A percentile compares a stretch with the other conserved stretches of the same genome.
Conservation (phyloP, 2,888 invertebrate genomes). For the Heliconius aoede region DNA sequence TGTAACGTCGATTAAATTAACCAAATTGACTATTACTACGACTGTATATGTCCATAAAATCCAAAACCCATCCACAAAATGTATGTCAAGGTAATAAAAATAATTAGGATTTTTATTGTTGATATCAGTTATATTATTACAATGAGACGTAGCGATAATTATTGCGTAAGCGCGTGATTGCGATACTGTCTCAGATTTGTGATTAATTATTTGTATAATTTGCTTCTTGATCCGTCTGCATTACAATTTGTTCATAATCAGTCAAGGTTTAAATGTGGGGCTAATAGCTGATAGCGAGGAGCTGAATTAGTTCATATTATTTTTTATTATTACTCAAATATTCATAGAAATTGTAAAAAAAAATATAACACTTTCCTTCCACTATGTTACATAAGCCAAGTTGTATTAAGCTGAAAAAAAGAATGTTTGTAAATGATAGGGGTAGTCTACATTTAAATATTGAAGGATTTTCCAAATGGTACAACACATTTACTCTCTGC, state of each 20-base stretch:
- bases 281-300: not conserved
- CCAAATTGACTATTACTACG: not conserved
- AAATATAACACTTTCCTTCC: too few species aligned
- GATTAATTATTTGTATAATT: not conserved
- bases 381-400: too few species aligned
- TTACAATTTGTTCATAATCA: not conserved
- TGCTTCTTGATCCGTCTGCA: not conserved
- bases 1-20: not conserved
- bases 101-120: not conserved
- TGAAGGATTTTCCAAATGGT: too few species aligned
- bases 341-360: too few species aligned
- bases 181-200: not conserved
- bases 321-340: too few species aligned
- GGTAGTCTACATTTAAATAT: too few species aligned
- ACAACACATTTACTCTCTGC: too few species aligned
- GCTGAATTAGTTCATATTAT: too few species aligned
- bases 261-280: not conserved
- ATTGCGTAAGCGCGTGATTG: not conserved
- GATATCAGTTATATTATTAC: constrained; percentile 1
- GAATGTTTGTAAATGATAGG: too few species aligned
- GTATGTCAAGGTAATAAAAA: constrained; percentile 10
- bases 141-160: not conserved
- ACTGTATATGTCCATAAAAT: not conserved
- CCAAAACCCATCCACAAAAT: constrained; percentile 7
- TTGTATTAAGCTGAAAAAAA: too few species aligned